Base-by-base conservation (phyloP, 2,888 invertebrate genomes). In the Habroteleia sp. region DNA sequence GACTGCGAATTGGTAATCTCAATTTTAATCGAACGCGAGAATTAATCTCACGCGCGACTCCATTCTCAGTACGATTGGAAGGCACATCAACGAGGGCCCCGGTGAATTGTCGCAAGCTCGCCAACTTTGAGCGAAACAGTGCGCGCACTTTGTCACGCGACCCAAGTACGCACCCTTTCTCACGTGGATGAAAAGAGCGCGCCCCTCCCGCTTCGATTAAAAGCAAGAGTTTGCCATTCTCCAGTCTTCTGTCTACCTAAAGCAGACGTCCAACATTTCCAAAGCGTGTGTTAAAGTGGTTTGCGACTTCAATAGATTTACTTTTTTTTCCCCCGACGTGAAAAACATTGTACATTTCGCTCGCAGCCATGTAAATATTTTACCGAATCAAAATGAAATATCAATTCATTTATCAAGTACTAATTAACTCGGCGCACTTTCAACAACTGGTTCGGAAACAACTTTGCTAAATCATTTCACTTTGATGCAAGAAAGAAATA, bases 151-250 rank as follows among this genome's bases (percentile, higher is more conserved):
- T 60, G 29, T 60, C 52, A 62, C 62, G 69, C 60, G 44, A 69
- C 29, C 27, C n/a, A 69, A 60, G 52, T 69, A 60, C 60, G 50
- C 60, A 60, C 60, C 54, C 60, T 54, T 62, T 71, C 52, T 62
- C 60, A 39, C 60, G 52, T 54, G 16, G 29, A 37, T 62, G 62
- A 71, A 63, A 54, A 71, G 62, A 46, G 20, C 50, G 23, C 52
- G 17, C 17, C 31, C 41, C 52, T 11, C 27, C 33, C 3, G 3
- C 41, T 56, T 27, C 58, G 16, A 48, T 52, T 42, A 60, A 60
- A 60, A 50, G 69, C 69, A 69, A 62, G 52, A 74, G 74, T 74
- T 74, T 66, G 65, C 52, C 60, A 66, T 60, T 60, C 44, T 41
- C 37, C 35, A n/a, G 20, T 46, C 25, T 60, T 52, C 48, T 46